These are phyloP conservation scores for Stramonita haemastoma DNA, from an alignment of 2,888 invertebrate species.

Conservation along the genomic window DNA sequence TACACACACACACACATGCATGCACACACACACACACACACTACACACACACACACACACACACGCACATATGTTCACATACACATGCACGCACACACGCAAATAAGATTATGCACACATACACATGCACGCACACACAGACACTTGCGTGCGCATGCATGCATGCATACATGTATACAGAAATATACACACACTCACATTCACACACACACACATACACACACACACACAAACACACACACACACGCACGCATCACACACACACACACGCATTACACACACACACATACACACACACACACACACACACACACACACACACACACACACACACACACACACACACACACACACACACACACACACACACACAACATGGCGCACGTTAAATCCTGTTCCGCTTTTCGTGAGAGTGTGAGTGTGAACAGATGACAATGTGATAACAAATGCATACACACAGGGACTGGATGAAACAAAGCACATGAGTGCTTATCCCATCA, in stretches of 20 bases:
- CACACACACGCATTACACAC: neutral
- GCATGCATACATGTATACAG: neutral
- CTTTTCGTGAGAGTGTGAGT: no score
- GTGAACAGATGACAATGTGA: no score
- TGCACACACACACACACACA: neutral
- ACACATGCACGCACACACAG: neutral
- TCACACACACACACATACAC: neutral
- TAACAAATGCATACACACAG: no score
- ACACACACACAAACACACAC: neutral
- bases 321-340: neutral
- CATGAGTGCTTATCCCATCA: no score
- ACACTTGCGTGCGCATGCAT: neutral
- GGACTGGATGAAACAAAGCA: no score
- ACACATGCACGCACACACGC: neutral
- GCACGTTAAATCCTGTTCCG: no score
- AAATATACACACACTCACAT: neutral
- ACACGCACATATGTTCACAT: neutral
- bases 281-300: no score
- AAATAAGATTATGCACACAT: neutral
- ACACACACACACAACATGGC: neutral
- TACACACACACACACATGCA: neutral
- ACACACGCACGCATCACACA: neutral
- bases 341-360: neutral
- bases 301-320: neutral
- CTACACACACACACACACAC: neutral